These are phyloP conservation scores for Nymphalis urticae DNA, from an alignment of 2,888 invertebrate genomes.

Conservation along the genomic window DNA sequence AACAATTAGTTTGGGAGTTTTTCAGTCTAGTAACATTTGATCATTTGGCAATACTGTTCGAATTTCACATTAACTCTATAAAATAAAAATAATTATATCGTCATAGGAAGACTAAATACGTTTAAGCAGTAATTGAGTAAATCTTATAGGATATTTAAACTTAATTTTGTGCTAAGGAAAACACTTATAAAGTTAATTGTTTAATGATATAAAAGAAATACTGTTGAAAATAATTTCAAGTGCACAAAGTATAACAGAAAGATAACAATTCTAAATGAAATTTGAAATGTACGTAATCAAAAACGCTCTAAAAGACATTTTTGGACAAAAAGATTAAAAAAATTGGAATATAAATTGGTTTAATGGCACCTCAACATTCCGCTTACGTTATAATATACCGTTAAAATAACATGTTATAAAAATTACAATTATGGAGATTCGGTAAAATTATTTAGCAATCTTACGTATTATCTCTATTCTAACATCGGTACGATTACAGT, in stretches of 20 bases:
- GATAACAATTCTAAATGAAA: slow-evolving; percentile 21
- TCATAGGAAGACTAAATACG: slow-evolving; percentile 72
- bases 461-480: slow-evolving; percentile 48
- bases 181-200: slow-evolving; percentile 7
- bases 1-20: slow-evolving; percentile 44
- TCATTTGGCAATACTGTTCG: slow-evolving; percentile 80
- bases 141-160: slow-evolving; percentile 10
- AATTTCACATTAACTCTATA: slow-evolving; percentile 63
- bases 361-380: slow-evolving; percentile 79
- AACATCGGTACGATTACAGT: slow-evolving; percentile 59
- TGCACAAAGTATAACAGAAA: slow-evolving; percentile 17
- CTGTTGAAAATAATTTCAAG: slow-evolving; percentile 20
- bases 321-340: slow-evolving; percentile 50
- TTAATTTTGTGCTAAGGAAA: slow-evolving; percentile 9
- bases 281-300: slow-evolving; percentile 3
- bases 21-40: slow-evolving; percentile 80
- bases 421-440: slow-evolving; percentile 78
- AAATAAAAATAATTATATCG: slow-evolving; percentile 62
- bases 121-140: slow-evolving; percentile 31
- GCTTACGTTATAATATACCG: slow-evolving; percentile 70
- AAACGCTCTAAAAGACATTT: slow-evolving; percentile 9
- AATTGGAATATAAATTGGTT: slow-evolving; percentile 72
- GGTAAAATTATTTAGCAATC: slow-evolving; percentile 67
- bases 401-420: slow-evolving; percentile 74
- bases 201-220: slow-evolving; percentile 1